A percentile compares a stretch with the other conserved stretches of the same genome.
Conservation (phyloP, 2,888 invertebrate species). For the Agrilus cyanescens region DNA sequence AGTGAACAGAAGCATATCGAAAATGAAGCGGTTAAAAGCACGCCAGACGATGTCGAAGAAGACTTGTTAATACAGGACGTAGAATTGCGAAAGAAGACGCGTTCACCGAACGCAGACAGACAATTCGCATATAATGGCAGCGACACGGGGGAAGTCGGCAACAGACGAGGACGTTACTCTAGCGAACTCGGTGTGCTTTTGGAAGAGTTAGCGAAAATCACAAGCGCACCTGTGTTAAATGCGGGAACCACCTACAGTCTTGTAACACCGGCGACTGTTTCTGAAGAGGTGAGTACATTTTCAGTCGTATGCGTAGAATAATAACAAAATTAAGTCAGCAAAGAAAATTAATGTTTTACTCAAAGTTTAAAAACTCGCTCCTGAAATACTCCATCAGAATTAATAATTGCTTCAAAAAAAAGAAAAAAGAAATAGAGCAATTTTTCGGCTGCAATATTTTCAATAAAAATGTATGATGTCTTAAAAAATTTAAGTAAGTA, state of each 20-base stretch:
- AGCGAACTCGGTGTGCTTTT: slow-evolving; percentile 30
- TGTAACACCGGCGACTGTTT: slow-evolving; percentile 21
- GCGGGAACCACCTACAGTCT: slow-evolving; percentile 33
- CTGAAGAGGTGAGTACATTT: slow-evolving; percentile 29
- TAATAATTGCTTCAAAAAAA: no score
- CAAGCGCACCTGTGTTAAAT: slow-evolving; percentile 31
- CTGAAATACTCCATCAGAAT: no score
- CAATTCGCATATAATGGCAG: not conserved
- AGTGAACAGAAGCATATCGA: slow-evolving; percentile 21
- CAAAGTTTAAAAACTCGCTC: no score
- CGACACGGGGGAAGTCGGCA: slow-evolving; percentile 3
- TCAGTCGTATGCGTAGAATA: no score
- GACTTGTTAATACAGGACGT: slow-evolving; percentile 10
- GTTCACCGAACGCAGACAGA: slow-evolving; percentile 2
- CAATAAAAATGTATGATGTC: no score
- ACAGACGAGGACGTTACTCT: slow-evolving; percentile 19
- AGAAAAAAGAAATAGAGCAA: no score
- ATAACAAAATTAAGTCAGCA: no score
- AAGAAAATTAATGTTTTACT: no score
- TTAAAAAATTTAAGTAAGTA: no score
- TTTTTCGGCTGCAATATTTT: no score
- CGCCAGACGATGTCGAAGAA: slow-evolving; percentile 16
- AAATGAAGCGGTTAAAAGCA: slow-evolving; percentile 29
- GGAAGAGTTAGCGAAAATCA: slow-evolving; percentile 32
- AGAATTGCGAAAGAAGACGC: slow-evolving; percentile 13